Evolutionary conservation across 2,113 vertebrate species (phyloP), one percentile per base, ranked within the genome.

Genomic region (Notothenia rossii): DNA sequence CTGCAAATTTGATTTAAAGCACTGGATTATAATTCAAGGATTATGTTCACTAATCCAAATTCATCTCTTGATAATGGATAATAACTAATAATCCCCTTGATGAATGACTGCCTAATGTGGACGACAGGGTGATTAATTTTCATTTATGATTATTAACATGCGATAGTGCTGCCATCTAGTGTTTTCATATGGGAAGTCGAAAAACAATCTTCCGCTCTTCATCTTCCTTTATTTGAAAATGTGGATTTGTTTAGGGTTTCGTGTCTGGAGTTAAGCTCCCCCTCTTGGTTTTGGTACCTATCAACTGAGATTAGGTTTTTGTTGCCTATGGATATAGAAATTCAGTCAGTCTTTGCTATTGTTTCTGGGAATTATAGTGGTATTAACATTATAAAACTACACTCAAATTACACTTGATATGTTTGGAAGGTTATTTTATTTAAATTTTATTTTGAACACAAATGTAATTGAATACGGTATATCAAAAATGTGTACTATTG

Each of bases 91-190:
- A 89, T 81, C 82, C 75, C 71, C 66, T 64, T 81, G 74, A 90
- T 90, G 69, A 84, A 63, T 43, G 76, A 48, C 63, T 79, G 77
- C 45, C 68, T 77, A 48, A 66, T 67, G 67, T 62, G 75, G 56
- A 73, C 3, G 1, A 55, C 56, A 68, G 49, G 29, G 45, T 2
- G 40, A 80, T 20, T 11, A 0, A 6, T 36, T 11, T 43, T 18
- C 43, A 22, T 9, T 20, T 3, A 9, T 22, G 18, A 6, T 5
- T 5, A 18, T 4, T 33, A 60, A 64, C 7, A 2, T 25, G 11
- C 36, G 63, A 8, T 20, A 77, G 50, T 90, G 90, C 87, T 90
- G 89, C 92, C 93, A 86, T 84, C 94, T 93, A 77, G 88, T 72
- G 93, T 69, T 53, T 11, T 20, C 12, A 10, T 61, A 18, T 51